These are phyloP conservation scores for Limnodromus scolopaceus DNA, from an alignment of 2,797 vertebrate species.

Conservation along the genomic window DNA sequence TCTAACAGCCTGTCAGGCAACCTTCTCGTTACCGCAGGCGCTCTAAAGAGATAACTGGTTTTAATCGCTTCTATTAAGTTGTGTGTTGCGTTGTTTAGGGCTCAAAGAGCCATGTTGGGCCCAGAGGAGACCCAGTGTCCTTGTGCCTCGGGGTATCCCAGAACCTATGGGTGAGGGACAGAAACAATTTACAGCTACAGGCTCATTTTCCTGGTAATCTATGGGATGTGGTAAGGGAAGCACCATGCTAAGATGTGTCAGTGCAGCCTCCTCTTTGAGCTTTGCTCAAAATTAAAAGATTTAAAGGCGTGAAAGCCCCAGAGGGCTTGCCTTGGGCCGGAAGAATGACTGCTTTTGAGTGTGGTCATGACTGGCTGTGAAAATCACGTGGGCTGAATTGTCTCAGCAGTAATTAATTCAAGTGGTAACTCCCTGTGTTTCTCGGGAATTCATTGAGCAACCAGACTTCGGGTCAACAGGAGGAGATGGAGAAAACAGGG, in stretches of 20 bases:
- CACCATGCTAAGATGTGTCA: rapidly evolving
- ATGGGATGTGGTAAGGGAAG: not conserved
- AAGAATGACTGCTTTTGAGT: not conserved
- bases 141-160: not conserved
- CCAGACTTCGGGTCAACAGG: not conserved
- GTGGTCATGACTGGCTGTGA: not conserved
- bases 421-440: not conserved
- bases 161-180: not conserved
- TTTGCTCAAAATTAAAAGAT: not conserved
- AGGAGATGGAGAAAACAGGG: not conserved
- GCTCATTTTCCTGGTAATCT: not conserved
- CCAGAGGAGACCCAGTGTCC: not conserved
- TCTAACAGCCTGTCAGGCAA: not conserved
- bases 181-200: not conserved
- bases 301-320: not conserved
- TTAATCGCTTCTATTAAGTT: not conserved
- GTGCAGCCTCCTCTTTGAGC: not conserved
- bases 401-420: not conserved
- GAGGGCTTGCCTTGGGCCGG: not conserved
- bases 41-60: not conserved
- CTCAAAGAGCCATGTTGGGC: not conserved
- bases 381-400: not conserved
- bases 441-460: not conserved
- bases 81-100: not conserved
- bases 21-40: not conserved